Conservation (phyloP, 2,888 invertebrate species). For the Synanthedon andrenaeformis region DNA sequence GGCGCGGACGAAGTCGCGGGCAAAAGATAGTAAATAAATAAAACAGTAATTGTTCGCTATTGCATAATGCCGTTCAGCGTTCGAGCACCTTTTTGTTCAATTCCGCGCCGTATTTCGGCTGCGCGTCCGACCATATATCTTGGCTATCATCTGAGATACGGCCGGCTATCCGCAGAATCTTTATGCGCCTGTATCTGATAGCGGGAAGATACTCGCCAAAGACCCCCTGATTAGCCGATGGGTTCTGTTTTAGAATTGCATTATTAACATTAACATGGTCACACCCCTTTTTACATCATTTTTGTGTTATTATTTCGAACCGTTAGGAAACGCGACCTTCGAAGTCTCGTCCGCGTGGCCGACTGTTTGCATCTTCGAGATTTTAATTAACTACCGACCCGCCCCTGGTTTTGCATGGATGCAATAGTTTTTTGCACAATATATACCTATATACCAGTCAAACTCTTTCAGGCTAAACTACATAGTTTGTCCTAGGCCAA, state of each 20-base stretch:
- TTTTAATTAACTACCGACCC: no score
- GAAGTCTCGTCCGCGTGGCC: no score
- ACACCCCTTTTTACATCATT: not conserved
- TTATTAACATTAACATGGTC: not conserved
- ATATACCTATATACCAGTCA: no score
- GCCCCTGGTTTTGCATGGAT: no score
- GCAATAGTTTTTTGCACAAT: no score
- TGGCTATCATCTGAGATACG: slow-evolving; percentile 56
- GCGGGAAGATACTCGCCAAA: slow-evolving; percentile 30
- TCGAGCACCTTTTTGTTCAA: slow-evolving; percentile 49
- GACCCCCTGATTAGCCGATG: slow-evolving; percentile 49
- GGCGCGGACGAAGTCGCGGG: no score
- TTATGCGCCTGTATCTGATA: slow-evolving; percentile 49
- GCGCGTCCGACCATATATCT: slow-evolving; percentile 56
- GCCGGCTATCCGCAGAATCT: slow-evolving; percentile 48
- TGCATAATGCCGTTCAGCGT: slow-evolving; percentile 30
- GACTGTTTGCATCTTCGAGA: no score
- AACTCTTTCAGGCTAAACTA: no score
- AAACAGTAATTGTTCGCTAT: slow-evolving; percentile 1
- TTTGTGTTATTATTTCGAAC: slow-evolving; percentile 1
- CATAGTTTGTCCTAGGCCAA: no score
- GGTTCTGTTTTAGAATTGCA: slow-evolving; percentile 18
- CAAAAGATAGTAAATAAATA: no score
- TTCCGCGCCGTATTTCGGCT: slow-evolving; percentile 58
- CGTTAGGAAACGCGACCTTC: slow-evolving; percentile 3